phyloP scores from a whole-genome alignment of 2,797 vertebrate genomes.

The Melanotaenia pygmaea region DNA sequence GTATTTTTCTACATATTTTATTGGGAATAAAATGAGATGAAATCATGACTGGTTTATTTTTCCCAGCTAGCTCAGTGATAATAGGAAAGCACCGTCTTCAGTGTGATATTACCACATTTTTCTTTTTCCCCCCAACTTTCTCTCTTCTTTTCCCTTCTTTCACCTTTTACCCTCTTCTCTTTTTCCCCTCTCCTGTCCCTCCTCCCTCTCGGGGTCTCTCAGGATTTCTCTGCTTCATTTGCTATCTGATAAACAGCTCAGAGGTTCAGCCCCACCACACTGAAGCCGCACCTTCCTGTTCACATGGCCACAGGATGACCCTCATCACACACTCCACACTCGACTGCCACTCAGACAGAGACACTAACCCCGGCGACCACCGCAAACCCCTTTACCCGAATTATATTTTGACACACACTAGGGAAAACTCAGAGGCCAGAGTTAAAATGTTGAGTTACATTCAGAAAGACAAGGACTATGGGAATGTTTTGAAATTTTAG shows the following conservation, averaged over 20 bases:
- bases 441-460: slow-evolving; percentile 28
- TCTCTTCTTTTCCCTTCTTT: not conserved
- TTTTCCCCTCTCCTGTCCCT: not conserved
- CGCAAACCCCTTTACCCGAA: slow-evolving; percentile 48
- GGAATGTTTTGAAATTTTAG: slow-evolving; percentile 9
- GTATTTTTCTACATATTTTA: slow-evolving; percentile 43
- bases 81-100: slow-evolving; percentile 16
- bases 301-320: slow-evolving; percentile 88
- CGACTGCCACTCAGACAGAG: slow-evolving; percentile 47
- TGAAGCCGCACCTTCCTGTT: slow-evolving; percentile 89
- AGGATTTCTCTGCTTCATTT: slow-evolving; percentile 89
- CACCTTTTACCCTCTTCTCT: slow-evolving; percentile 24
- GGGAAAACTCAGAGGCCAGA: slow-evolving; percentile 19
- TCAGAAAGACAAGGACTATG: slow-evolving; percentile 18
- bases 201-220: slow-evolving; percentile 19
- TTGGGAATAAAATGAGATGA: slow-evolving; percentile 37
- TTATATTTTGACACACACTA: slow-evolving; percentile 34
- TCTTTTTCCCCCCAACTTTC: not conserved
- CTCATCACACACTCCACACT: slow-evolving; percentile 81
- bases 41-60: slow-evolving; percentile 32
- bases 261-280: slow-evolving; percentile 82
- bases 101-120: slow-evolving; percentile 27
- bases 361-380: slow-evolving; percentile 38
- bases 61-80: slow-evolving; percentile 9
- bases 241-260: slow-evolving; percentile 88